Evolutionary conservation across 2,888 invertebrate genomes (phyloP), one percentile per base, ranked within the genome.

Genomic region (Archaeoteleia sp.): DNA sequence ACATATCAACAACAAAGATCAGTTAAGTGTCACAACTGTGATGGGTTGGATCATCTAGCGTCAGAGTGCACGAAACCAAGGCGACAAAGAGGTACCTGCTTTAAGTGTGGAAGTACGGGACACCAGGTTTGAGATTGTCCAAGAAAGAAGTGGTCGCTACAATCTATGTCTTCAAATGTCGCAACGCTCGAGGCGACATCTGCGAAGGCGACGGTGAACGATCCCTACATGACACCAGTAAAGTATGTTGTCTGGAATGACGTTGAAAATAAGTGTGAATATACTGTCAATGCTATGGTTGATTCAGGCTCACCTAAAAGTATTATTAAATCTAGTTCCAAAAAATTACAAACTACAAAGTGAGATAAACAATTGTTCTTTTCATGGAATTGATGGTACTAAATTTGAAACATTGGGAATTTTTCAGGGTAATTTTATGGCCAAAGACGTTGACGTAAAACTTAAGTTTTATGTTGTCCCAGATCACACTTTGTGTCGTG

Each of bases 21-120:
- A n/a, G 15, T 42, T 1, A 35, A 14, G 13, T 65, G 57, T n/a
- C 57, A 43, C 51, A 65, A 65, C 23, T 65, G 57, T 10, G 27
- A 39, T 15, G 14, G 23, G 10, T 5, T 34, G 20, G 57, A 45
- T 14, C 65, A 65, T 10, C 17, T 43, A 9, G 17, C 57, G 1
- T n/a, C n/a, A n/a, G n/a, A n/a, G n/a, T n/a, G n/a, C n/a, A n/a
- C n/a, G n/a, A n/a, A n/a, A n/a, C n/a, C n/a, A n/a, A n/a, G n/a
- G n/a, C n/a, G n/a, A n/a, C n/a, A n/a, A n/a, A n/a, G n/a, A n/a
- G n/a, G n/a, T n/a, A n/a, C n/a, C n/a, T n/a, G n/a, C n/a, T n/a
- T n/a, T n/a, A n/a, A n/a, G n/a, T n/a, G n/a, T n/a, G n/a, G n/a
- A n/a, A n/a, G n/a, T n/a, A n/a, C n/a, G n/a, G n/a, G n/a, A n/a